Conservation (phyloP, 2,888 invertebrate genomes). For the Papilio protenor region DNA sequence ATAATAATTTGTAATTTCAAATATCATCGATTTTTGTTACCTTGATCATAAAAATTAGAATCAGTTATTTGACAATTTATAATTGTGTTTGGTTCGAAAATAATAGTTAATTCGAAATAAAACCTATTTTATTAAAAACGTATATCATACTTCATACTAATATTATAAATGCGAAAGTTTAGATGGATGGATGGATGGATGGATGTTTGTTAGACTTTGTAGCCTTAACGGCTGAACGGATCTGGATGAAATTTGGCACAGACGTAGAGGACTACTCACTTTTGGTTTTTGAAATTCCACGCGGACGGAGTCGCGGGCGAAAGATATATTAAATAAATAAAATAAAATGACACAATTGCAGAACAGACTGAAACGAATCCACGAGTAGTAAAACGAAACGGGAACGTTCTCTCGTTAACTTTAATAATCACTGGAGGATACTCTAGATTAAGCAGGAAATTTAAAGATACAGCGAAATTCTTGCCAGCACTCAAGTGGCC, state of each 20-base stretch:
- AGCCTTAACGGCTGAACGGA: too few species aligned
- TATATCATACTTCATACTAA: too few species aligned
- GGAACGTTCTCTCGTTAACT: constrained; percentile 65
- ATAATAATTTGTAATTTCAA: constrained; percentile 21
- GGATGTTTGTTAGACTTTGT: too few species aligned
- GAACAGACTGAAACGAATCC: constrained; percentile 18
- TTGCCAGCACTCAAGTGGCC: constrained; percentile 76
- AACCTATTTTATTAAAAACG: background rate
- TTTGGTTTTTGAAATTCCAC: too few species aligned
- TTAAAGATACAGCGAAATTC: constrained; percentile 80
- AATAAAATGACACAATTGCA: constrained; percentile 15
- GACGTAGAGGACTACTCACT: background rate
- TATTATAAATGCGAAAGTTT: too few species aligned
- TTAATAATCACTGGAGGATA: constrained; percentile 75
- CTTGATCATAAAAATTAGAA: background rate
- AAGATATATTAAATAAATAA: background rate
- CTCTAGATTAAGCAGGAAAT: constrained; percentile 74
- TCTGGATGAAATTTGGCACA: too few species aligned
- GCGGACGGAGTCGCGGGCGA: too few species aligned
- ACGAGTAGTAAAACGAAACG: constrained; percentile 18
- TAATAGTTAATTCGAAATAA: background rate
- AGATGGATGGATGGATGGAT: too few species aligned
- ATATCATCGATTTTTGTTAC: background rate
- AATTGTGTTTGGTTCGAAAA: background rate
- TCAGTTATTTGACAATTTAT: background rate